Evolutionary conservation across 2,888 invertebrate species (phyloP), one percentile per base, ranked within the genome.

Genomic region (Bembecia ichneumoniformis): DNA sequence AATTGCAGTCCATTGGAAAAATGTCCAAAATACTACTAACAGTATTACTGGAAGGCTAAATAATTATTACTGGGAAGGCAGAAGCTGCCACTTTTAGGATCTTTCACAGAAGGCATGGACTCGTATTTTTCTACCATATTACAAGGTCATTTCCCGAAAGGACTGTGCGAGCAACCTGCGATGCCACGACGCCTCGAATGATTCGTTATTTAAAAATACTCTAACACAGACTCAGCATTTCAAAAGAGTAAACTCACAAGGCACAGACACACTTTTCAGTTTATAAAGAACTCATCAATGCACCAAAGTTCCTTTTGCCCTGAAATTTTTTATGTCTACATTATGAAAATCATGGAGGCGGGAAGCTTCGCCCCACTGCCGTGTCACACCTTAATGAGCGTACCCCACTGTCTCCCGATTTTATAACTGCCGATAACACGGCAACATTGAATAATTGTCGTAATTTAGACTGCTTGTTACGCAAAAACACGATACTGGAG

Each of bases 361-460:
- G 13, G 43, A 44, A 28, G 28, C 16, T 46, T 43, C 49, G 55
- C 55, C 51, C 57, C 50, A 55, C 58, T 52, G 56, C 56, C 57
- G 52, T 55, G 58, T 62, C 66, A 65, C 68, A 46, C 20, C 51
- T 48, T 51, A 51, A 51, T 51, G 51, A 51, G 51, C 36, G 45
- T 34, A 28, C 43, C 36, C 43, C 46, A 13, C 45, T 47, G 43
- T 36, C 48, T 48, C 51, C 44, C 44, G 68, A 80, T 81, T 78
- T 79, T 76, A 79, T 77, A 78, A 75, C 81, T 79, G 79, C 82
- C 82, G 82, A 86, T 84, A 84, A 73, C 80, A 72, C 67, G 65
- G 73, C 68, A 66, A 75, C 83, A 83, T 84, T 82, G 84, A 86
- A 82, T 86, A 84, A 86, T 83, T 86, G 86, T 82, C 77, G 77